Percentiles rank a stretch among this genome's conserved stretches.
Evolutionary conservation across 2,888 invertebrate species (phyloP).

Genomic region (Trachelus troglodyta): DNA sequence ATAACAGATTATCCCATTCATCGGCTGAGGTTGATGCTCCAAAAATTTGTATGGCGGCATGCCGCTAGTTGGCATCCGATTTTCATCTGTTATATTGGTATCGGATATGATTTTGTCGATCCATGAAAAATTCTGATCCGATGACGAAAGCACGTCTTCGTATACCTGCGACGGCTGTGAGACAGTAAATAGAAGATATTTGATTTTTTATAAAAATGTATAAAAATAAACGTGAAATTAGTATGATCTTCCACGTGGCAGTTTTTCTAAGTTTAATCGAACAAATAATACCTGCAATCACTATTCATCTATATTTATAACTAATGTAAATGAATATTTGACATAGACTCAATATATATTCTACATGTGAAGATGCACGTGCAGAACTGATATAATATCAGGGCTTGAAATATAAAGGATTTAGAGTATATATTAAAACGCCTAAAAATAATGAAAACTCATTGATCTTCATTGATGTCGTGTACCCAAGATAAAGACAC

Average conservation of each 20-base stretch:
- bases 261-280: neutral
- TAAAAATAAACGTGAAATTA: too few species aligned
- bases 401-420: neutral
- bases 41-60: constrained; percentile 48
- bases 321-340: too few species aligned
- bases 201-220: neutral
- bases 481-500: neutral
- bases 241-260: too few species aligned
- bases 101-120: constrained; percentile 40
- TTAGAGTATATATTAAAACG: neutral
- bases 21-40: constrained; percentile 52
- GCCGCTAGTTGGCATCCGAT: constrained; percentile 17
- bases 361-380: neutral
- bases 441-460: neutral
- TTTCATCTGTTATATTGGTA: constrained; percentile 22
- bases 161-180: constrained; percentile 47
- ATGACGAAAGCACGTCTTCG: constrained; percentile 60
- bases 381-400: neutral
- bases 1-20: constrained; percentile 57
- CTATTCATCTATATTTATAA: too few species aligned
- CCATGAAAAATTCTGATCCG: constrained; percentile 54
- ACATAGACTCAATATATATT: neutral
- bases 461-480: neutral
- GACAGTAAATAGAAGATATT: neutral
- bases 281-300: too few species aligned